These are phyloP conservation scores for Pseudonaja textilis DNA, from an alignment of 2,113 vertebrate genomes.

Conservation along the genomic window DNA sequence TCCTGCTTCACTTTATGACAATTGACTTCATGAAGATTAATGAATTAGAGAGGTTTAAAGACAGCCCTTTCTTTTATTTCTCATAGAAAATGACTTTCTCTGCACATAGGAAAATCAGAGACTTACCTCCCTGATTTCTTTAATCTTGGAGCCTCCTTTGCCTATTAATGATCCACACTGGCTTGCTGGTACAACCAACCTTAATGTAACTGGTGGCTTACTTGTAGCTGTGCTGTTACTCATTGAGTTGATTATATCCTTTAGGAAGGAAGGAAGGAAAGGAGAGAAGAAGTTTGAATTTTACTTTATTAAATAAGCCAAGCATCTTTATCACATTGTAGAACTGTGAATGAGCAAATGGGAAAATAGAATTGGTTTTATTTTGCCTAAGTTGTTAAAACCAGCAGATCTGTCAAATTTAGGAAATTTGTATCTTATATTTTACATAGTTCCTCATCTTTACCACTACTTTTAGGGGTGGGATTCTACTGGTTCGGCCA, in stretches of 20 bases:
- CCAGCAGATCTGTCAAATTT: not conserved
- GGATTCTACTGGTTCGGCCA: no score
- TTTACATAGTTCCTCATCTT: not conserved
- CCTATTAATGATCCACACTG: conserved; percentile 96
- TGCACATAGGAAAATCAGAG: fast-evolving
- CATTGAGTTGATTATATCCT: conserved; percentile 99
- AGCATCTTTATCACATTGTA: not conserved
- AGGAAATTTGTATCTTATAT: not conserved
- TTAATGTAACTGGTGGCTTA: conserved; percentile 91
- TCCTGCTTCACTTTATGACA: fast-evolving
- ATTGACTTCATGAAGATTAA: not conserved
- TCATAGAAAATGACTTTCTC: fast-evolving
- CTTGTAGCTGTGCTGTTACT: conserved; percentile 96
- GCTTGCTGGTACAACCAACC: conserved; percentile 92
- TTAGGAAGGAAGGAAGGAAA: conserved; percentile 14
- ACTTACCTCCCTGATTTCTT: conserved; percentile 95
- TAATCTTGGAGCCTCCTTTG: conserved; percentile 97
- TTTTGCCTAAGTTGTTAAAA: not conserved
- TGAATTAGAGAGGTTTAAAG: not conserved
- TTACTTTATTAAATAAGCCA: not conserved
- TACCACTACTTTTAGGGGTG: not conserved
- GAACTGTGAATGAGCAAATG: not conserved
- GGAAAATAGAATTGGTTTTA: not conserved
- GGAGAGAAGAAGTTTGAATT: not conserved
- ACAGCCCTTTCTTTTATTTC: not conserved